These are phyloP conservation scores for Alethe castanea DNA, from an alignment of 2,113 vertebrate genomes.

Conservation along the genomic window DNA sequence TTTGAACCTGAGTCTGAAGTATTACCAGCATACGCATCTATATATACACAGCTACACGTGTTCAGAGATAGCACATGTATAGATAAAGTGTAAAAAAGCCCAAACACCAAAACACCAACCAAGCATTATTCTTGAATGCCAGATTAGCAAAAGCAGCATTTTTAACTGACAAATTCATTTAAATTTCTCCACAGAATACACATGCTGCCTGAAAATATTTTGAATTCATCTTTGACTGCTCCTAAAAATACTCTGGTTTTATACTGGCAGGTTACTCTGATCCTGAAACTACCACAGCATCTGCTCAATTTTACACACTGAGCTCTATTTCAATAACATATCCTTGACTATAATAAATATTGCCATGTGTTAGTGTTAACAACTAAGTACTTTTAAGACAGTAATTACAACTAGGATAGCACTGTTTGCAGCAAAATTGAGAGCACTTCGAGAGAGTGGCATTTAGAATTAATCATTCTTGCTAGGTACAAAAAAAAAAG, in stretches of 20 bases:
- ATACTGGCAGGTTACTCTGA: neutral
- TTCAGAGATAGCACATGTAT: neutral
- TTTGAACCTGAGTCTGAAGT: neutral
- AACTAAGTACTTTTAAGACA: neutral
- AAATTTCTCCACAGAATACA: neutral
- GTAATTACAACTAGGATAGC: neutral
- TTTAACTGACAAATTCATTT: neutral
- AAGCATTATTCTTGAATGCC: neutral
- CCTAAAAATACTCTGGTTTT: neutral
- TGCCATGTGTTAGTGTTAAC: neutral
- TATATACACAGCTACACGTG: rapidly evolving
- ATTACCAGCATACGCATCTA: neutral
- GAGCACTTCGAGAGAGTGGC: neutral
- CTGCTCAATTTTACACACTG: neutral
- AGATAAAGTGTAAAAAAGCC: neutral
- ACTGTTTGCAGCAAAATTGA: neutral
- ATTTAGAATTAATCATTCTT: neutral
- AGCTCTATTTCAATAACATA: neutral
- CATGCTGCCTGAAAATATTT: neutral
- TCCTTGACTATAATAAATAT: neutral
- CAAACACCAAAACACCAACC: neutral
- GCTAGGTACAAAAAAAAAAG: neutral
- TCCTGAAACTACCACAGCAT: neutral
- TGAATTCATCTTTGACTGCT: neutral
- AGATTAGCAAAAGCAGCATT: neutral